Evolutionary conservation across 2,888 invertebrate genomes (phyloP).

Genomic region (Cremastinae sp.): DNA sequence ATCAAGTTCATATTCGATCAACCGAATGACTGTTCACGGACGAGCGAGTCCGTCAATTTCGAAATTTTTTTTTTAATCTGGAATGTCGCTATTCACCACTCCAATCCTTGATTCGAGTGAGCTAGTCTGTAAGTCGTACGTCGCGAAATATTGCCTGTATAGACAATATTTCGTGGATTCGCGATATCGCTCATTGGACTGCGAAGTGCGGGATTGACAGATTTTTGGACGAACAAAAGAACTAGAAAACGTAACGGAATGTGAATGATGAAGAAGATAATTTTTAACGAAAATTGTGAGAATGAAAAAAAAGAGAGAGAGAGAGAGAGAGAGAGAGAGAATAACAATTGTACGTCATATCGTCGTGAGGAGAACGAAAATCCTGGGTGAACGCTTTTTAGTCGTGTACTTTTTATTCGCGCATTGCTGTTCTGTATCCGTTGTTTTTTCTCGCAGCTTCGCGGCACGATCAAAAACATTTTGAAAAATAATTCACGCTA

Average conservation of each 20-base stretch:
- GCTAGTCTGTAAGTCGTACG: conserved; percentile 52
- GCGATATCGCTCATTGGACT: conserved; percentile 12
- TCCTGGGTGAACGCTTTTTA: not conserved
- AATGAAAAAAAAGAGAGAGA: conserved; percentile 1
- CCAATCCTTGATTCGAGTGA: conserved; percentile 41
- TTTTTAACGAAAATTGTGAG: not conserved
- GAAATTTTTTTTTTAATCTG: conserved; percentile 38
- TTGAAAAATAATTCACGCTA: too few species aligned
- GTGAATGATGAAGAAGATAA: conserved; percentile 4
- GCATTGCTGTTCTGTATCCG: not conserved
- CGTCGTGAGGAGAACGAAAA: not conserved
- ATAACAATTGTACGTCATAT: not conserved
- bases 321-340: not conserved
- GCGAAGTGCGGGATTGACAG: not conserved
- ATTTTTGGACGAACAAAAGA: not conserved
- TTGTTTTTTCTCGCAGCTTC: too few species aligned
- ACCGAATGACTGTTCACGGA: conserved; percentile 14
- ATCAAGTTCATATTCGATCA: conserved; percentile 17
- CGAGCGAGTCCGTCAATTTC: conserved; percentile 8
- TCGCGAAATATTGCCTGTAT: conserved; percentile 35
- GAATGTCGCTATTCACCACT: conserved; percentile 35
- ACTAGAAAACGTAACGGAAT: conserved; percentile 4
- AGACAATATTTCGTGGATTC: conserved; percentile 11
- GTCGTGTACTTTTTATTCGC: not conserved
- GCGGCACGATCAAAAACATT: too few species aligned